phyloP scores from a whole-genome alignment of 2,797 vertebrate genomes.

The Aulostomus chinensis region DNA sequence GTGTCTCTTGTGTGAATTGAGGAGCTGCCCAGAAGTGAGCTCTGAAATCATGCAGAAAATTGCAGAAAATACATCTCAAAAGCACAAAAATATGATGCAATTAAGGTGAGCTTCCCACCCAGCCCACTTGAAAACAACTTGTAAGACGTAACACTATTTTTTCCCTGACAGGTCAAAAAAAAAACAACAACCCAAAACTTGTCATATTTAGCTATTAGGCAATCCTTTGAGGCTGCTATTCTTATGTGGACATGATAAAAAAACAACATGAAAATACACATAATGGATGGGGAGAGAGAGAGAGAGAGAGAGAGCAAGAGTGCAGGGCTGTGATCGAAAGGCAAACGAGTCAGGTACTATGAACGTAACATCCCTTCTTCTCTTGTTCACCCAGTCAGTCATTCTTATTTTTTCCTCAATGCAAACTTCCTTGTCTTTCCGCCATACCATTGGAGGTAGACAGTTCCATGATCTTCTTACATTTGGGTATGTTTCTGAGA shows the following conservation, averaged over 20 bases:
- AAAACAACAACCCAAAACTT: too few relatives aligned
- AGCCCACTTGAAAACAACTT: neutral
- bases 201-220: neutral
- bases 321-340: neutral
- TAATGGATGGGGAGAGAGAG: too few relatives aligned
- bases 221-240: neutral
- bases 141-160: too few relatives aligned
- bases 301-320: too few relatives aligned
- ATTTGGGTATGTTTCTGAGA: constrained; percentile 42
- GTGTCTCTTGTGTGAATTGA: too few relatives aligned
- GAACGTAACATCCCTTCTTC: too few relatives aligned
- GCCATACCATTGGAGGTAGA: constrained; percentile 9
- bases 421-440: too few relatives aligned
- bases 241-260: neutral
- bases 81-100: neutral
- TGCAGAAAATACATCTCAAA: neutral
- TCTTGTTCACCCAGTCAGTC: too few relatives aligned
- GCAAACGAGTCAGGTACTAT: neutral
- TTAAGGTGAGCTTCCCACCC: neutral
- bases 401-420: too few relatives aligned
- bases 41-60: neutral
- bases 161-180: too few relatives aligned
- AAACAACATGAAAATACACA: neutral
- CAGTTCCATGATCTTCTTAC: constrained; percentile 40
- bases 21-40: too few relatives aligned